A percentile compares a stretch with the other conserved stretches of the same genome.
Evolutionary conservation across 2,113 vertebrate species (phyloP).

Genomic region (Trichomycterus rosablanca): DNA sequence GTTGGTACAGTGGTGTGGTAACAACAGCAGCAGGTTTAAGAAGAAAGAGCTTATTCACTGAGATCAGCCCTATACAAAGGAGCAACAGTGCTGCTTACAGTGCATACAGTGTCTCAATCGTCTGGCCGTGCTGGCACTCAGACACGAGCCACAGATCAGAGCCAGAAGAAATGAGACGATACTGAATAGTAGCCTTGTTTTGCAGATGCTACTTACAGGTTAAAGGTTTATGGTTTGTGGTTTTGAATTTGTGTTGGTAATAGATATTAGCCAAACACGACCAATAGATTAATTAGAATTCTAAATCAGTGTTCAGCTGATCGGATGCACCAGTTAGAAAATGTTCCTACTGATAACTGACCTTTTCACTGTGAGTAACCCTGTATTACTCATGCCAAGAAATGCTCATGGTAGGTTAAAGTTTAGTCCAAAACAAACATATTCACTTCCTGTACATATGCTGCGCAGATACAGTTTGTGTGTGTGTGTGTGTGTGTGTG

Average conservation of each 20-base stretch:
- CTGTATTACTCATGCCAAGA: too few species aligned
- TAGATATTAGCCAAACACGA: background rate
- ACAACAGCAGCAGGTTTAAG: background rate
- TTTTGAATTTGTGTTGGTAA: background rate
- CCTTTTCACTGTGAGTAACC: too few species aligned
- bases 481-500: background rate
- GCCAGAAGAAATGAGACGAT: background rate
- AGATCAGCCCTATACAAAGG: conserved; percentile 2
- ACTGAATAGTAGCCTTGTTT: conserved; percentile 37
- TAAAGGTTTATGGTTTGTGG: background rate
- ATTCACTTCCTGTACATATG: background rate
- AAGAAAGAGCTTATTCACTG: conserved; percentile 40
- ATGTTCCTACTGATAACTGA: too few species aligned
- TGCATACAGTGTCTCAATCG: conserved; percentile 31
- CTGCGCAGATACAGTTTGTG: background rate
- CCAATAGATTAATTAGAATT: too few species aligned
- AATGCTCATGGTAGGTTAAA: too few species aligned
- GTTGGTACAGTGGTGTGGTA: conserved; percentile 17
- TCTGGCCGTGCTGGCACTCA: background rate
- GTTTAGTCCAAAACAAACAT: too few species aligned
- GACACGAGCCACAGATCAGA: conserved; percentile 8
- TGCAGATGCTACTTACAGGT: background rate
- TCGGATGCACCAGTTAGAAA: too few species aligned
- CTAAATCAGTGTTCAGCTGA: too few species aligned
- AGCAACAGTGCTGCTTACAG: conserved; percentile 38